Evolutionary conservation across 2,888 invertebrate species (phyloP), one percentile per base, ranked within the genome.

Genomic region (Trachelus stipa): DNA sequence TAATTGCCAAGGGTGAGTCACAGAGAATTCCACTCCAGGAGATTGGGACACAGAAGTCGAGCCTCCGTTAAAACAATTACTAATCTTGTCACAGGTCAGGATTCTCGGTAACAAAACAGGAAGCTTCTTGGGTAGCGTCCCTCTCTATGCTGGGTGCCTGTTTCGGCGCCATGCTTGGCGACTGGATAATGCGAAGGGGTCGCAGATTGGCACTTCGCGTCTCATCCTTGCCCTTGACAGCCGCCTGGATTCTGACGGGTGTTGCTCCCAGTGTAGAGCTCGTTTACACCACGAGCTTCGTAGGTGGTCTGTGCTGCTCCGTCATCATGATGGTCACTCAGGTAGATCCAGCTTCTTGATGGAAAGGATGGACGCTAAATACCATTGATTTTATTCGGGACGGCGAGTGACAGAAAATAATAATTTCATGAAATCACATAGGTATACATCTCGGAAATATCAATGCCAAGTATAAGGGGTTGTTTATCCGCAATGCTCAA

Each of bases 381-480:
- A 73, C 35, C 31, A n/a, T 73, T 56, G 30, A 34, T 56, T 33
- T 71, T 15, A 23, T 23, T 56, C 56, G 23, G 23, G 15, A 56
- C 23, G 23, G 23, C 6, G 15, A 12, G 23, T 15, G 4, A 56
- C 11, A 35, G n/a, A 37, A n/a, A 56, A 9, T 9, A 23, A 56
- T 56, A 23, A 56, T 23, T 23, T 68, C 3, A 34, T n/a, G 12
- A 34, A 6, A 69, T 56, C 56, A 78, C 92, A 85, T 94, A 93
- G 95, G 96, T 98, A 33, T 98, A 98, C 93, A 96, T 98, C 88
- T 97, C 97, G 88, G 98, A 98, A 92, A 97, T 97, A 88, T 96
- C 98, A 35, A 95, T 97, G 34, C 96, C 97, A 2, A 95, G 96
- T 81, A 95, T 97, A 83, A 94, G 98, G 37, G 98, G 98, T 35